Base-by-base conservation (phyloP, 1,140 invertebrate genomes). In the Apis florea region DNA sequence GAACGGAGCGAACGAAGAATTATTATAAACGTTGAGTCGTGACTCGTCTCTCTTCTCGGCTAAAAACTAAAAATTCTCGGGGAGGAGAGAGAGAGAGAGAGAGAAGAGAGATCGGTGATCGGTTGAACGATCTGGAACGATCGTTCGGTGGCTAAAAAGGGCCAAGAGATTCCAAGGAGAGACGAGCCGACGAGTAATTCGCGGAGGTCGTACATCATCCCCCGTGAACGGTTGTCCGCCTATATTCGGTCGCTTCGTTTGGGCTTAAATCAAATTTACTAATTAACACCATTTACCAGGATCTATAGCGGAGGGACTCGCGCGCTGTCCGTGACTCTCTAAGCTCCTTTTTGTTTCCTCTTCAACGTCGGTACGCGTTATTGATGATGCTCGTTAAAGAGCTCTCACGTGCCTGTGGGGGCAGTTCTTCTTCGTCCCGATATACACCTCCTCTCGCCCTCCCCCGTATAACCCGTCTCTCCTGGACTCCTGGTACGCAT, bases 331-430 rank as follows among this genome's bases (percentile, higher is more conserved):
- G 82, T 82, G 78, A 87, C 82, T 84, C 61, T 76, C 79, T 82
- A 66, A 47, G 85, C 78, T 79, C 61, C 59, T 84, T 79, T 84
- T 87, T 82, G 59, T 88, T 87, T 87, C 78, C 88, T 81, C 85
- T 74, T 86, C 85, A 87, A 89, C 85, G 87, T 89, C 88, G 83
- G 88, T 89, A 87, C 85, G 85, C 58, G 86, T 89, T 89, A 89
- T 89, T 89, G 88, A 89, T 89, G 88, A 89, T 89, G 73, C 85
- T 89, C 88, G 87, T 89, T 89, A 89, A 88, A 88, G 86, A 88
- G 85, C 79, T 87, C 86, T 88, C 83, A 88, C 86, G 85, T 88
- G 86, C 82, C 86, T 83, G 82, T 82, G 79, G 72, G 82, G 82
- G 85, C 84, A 88, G 83, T 89, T 89, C 85, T 88, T 89, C 86